Evolutionary conservation across 2,888 invertebrate genomes (phyloP), one percentile per base, ranked within the genome.

Genomic region (Hypercompe scribonia): DNA sequence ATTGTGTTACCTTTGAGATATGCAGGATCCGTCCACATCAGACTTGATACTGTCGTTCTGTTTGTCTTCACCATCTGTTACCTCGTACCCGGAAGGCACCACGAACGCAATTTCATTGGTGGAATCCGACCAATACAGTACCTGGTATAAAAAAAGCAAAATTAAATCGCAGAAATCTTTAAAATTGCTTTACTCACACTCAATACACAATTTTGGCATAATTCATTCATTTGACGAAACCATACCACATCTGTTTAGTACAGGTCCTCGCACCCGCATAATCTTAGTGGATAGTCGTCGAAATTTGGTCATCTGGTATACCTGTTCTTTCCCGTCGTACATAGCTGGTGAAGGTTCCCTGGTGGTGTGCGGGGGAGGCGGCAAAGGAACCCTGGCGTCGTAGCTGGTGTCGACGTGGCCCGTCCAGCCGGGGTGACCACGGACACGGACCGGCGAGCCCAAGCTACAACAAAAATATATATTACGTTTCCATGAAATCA

Each of bases 51-150:
- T 95, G 64, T 92, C 91, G 34, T 75, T 86, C 58, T 84, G 80
- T 21, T 84, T 79, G 4, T 92, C 92, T 2, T 91, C 90, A 2
- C 72, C 79, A 8, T 91, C 92, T 2, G 87, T 76, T 28, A 88
- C 74, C 65, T 94, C 94, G 72, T 85, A 84, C 0, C 96, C 95
- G 0, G 96, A 96, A 0, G 99, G 99, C 71, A 99, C 98, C 31
- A 99, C 97, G 94, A 99, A 99, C 3, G 99, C 99, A 72, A 99
- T 97, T 96, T 99, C 99, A 7, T 98, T 98, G 68, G 97, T 97
- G 0, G 98, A 98, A 92, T 99, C 99, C 2, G 99, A 98, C 99
- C 99, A 99, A 92, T 99, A 99, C 1, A 99, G 95, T 5, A 99
- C 97, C 91, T 83, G 54, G 13, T 39, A 28, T 31, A 58, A 4